These are phyloP conservation scores for Micromys minutus DNA, from an alignment of 2,113 vertebrate species.

Conservation along the genomic window DNA sequence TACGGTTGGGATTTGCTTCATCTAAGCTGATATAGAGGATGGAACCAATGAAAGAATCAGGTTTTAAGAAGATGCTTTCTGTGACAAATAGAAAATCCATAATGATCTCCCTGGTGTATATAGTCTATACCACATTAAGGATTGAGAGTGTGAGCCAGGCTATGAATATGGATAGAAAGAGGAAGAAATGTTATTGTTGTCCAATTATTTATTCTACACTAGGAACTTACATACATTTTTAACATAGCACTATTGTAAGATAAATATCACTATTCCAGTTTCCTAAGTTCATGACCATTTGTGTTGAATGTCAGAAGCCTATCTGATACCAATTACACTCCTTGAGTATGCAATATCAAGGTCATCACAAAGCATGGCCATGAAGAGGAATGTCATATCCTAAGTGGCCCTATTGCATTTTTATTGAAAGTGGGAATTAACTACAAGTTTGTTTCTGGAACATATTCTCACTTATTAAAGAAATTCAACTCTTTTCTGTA, in stretches of 20 bases:
- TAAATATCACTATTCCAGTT: background rate
- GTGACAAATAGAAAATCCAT: background rate
- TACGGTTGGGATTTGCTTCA: background rate
- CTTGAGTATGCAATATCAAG: background rate
- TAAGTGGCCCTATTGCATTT: constrained; percentile 8
- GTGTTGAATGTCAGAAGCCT: background rate
- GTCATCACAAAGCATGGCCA: constrained; percentile 20
- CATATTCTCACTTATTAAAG: background rate
- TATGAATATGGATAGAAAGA: background rate
- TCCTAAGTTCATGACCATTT: background rate
- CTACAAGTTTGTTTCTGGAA: background rate
- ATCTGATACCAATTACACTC: background rate
- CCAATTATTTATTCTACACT: background rate
- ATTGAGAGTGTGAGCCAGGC: background rate
- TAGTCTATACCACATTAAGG: background rate
- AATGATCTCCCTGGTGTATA: background rate
- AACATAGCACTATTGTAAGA: background rate
- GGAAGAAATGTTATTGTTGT: background rate
- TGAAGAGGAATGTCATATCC: background rate
- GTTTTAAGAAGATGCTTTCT: constrained; percentile 9
- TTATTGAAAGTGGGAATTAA: background rate
- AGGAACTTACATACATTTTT: background rate
- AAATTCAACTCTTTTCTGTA: constrained; percentile 9
- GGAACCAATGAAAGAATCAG: constrained; percentile 4
- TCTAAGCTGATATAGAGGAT: background rate